Base-by-base conservation (phyloP, 2,797 vertebrate genomes). In the Aratinga solstitialis region DNA sequence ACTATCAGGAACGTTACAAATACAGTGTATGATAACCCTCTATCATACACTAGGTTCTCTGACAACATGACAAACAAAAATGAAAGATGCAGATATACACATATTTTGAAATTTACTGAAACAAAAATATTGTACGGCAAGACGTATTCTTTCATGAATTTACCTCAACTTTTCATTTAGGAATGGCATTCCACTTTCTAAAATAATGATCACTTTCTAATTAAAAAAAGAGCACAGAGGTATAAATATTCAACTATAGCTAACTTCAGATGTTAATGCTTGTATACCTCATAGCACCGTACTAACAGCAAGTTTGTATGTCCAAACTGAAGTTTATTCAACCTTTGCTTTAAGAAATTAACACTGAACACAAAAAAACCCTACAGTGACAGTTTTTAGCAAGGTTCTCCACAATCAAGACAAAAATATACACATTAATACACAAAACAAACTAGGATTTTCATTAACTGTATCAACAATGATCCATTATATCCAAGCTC, bases 21-120 rank as follows among this genome's bases (percentile, higher is more conserved):
- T 42, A 58, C 8, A 91, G 77, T 86, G 84, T 93, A 94, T 95
- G 92, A 94, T 92, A 97, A 82, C 4, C 4, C 13, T 21, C 2
- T 66, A 96, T 94, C 94, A 95, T 94, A 95, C 94, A 96, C 84
- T 82, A 45, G 32, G 40, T 87, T 94, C 74, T 95, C 81, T 79
- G 88, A 95, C 90, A 96, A 91, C 43, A 87, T 92, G 94, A 90
- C 84, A 73, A 95, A 96, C 74, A 89, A 91, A 96, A 96, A 93
- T 94, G 95, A 76, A 91, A 93, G 86, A 95, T 94, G 95, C 45
- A 90, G 61, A 61, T 89, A 95, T 34, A 94, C 68, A 87, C 32
- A 15, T 20, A 78, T 30, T 93, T 91, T 69, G 59, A 94, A 91
- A 82, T 47, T 26, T 77, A 67, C 42, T 74, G 47, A 79, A 86